phyloP scores from a whole-genome alignment of 2,888 invertebrate genomes.

The Sinelater perroti region DNA sequence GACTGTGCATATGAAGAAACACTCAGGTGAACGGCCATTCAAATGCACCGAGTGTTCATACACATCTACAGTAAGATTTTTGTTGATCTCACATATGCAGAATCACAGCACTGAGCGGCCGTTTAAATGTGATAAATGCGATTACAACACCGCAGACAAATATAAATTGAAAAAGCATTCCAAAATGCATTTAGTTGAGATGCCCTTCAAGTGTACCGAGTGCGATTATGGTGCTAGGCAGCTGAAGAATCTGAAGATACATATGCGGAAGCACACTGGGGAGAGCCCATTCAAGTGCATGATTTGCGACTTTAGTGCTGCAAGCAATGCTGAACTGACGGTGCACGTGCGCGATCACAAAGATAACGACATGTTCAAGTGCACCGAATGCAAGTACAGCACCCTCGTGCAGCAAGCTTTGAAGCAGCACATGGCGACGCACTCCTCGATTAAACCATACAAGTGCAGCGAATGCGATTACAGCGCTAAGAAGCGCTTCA shows the following conservation, averaged over 20 bases:
- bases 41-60: background rate
- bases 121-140: background rate
- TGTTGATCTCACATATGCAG: background rate
- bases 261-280: conserved; percentile 17
- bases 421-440: conserved; percentile 12
- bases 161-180: background rate
- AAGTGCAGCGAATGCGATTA: conserved; percentile 2
- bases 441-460: conserved; percentile 2
- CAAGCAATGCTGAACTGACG: conserved; percentile 15
- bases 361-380: conserved; percentile 4
- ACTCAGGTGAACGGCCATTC: background rate
- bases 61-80: background rate
- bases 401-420: conserved; percentile 29
- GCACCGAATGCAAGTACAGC: conserved; percentile 17
- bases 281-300: conserved; percentile 6
- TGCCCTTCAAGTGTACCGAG: background rate
- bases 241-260: conserved; percentile 18
- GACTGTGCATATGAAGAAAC: conserved; percentile 22
- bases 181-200: background rate
- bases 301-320: conserved; percentile 2
- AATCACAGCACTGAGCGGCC: background rate
- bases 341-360: conserved; percentile 31
- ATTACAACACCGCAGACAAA: background rate
- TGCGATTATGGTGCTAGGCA: conserved; percentile 1
- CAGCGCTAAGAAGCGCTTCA: background rate